Base-by-base conservation (phyloP, 2,888 invertebrate species). In the Gasteruption jaculator region DNA sequence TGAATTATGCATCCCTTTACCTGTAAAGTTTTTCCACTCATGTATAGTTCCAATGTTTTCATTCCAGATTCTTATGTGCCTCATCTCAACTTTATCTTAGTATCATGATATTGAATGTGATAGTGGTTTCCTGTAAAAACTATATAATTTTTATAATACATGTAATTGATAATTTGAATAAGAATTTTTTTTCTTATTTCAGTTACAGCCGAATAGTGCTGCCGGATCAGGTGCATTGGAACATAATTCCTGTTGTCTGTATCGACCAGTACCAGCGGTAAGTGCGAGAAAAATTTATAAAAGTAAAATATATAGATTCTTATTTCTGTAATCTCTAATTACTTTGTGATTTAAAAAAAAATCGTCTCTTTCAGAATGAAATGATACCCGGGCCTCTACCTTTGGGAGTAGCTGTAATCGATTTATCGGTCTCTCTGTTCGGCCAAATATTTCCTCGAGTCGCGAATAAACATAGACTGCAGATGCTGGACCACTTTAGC, bases 401-500 rank as follows among this genome's bases (percentile, higher is more conserved):
- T 2, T 75, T 96, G 16, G 94, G 96, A 3, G 94, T 96, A 5
- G 91, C 94, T 7, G 95, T 97, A 14, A 92, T 99, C 51, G 97
- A 99, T 72, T 84, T 90, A 60, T 91, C 97, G 1, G 92, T 97
- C 0, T 76, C 83, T 11, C 76, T 97, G 3, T 99, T 94, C 74
- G 97, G 96, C 15, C 83, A 86, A 56, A 88, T 97, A 48, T 99
- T 97, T 71, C 90, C 94, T 0, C 80, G 89, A 46, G 93, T 97
- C 10, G 91, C 94, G 19, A 88, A 90, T 61, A 99, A 97, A 65
- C 97, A 99, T 72, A 83, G 95, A 61, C 79, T 95, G 41, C 97
- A 99, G 76, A 94, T 99, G 87, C 74, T 99, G 37, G 92, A 95
- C 53, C 97, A 99, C 67, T 99, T 99, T 66, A 82, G 83, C 15